Evolutionary conservation across 1,140 invertebrate genomes (phyloP).

Genomic region (Polypedilum vanderplanki): DNA sequence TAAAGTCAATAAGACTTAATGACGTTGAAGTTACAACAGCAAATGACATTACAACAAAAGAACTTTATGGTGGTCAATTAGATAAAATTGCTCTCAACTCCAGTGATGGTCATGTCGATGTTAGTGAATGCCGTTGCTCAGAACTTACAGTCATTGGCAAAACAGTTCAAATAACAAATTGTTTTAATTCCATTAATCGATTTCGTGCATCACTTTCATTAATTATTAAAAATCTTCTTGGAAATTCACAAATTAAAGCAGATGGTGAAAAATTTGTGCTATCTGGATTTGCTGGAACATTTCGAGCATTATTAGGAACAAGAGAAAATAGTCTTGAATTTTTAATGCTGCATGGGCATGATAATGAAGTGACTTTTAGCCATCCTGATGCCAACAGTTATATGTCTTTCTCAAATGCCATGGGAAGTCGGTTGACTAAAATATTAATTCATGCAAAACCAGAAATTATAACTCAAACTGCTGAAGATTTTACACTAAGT

Average conservation of each 20-base stretch:
- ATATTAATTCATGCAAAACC: neutral
- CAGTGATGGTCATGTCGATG: neutral
- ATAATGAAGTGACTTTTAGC: neutral
- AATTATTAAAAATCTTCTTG: neutral
- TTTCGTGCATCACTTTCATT: neutral
- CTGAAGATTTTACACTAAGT: neutral
- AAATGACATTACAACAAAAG: neutral
- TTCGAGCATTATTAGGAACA: neutral
- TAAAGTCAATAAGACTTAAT: neutral
- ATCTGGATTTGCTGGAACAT: neutral
- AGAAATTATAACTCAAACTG: neutral
- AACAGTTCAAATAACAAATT: neutral
- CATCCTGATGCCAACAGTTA: neutral
- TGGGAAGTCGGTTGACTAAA: neutral
- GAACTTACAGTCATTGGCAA: neutral
- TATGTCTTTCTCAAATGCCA: neutral
- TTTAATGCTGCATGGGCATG: neutral
- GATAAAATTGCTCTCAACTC: neutral
- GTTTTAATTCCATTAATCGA: neutral
- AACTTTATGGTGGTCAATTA: neutral
- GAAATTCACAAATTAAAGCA: neutral
- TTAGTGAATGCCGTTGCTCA: neutral
- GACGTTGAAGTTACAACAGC: neutral
- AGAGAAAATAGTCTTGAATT: neutral
- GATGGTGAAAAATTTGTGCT: neutral